Conservation (phyloP, 2,797 vertebrate genomes). For the Vireo griseus region DNA sequence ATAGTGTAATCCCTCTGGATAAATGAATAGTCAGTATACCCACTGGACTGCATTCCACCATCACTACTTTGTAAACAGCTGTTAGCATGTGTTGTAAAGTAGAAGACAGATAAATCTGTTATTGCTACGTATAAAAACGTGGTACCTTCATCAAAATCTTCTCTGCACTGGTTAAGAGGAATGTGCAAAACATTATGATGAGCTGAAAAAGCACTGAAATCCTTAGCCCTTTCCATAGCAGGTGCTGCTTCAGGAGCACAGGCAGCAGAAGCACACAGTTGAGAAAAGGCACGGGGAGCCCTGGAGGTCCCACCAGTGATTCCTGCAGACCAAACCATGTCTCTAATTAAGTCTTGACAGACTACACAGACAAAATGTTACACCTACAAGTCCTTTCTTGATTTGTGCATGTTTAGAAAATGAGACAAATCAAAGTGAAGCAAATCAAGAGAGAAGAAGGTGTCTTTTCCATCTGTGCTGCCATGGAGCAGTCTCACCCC, state of each 20-base stretch:
- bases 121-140: background rate
- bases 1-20: slow-evolving; percentile 63
- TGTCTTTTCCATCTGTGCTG: background rate
- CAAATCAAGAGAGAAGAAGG: background rate
- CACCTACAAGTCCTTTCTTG: background rate
- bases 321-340: background rate
- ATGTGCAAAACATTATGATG: background rate
- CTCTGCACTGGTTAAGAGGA: background rate
- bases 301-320: background rate
- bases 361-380: background rate
- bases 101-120: slow-evolving; percentile 29
- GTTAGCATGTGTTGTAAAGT: slow-evolving; percentile 15
- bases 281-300: background rate
- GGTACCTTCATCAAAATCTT: background rate
- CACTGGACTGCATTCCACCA: slow-evolving; percentile 48
- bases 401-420: background rate
- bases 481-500: background rate
- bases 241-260: background rate
- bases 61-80: slow-evolving; percentile 49
- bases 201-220: background rate
- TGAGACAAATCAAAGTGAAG: background rate
- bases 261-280: background rate
- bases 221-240: background rate
- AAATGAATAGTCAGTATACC: slow-evolving; percentile 49
- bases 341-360: background rate